phyloP scores from a whole-genome alignment of 2,113 vertebrate genomes.

The Origma solitaria region DNA sequence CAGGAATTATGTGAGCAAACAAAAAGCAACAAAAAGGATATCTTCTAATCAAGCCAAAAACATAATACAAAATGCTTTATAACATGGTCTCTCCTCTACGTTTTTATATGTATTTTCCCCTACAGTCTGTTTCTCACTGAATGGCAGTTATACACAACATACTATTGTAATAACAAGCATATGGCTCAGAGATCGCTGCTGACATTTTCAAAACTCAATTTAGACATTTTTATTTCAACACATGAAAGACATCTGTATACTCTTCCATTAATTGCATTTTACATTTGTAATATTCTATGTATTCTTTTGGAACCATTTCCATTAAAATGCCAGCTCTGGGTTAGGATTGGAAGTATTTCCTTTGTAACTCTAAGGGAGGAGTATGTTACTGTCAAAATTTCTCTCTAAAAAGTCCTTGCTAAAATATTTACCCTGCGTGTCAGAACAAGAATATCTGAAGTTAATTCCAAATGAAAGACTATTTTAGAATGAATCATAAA shows the following conservation, averaged over 20 bases:
- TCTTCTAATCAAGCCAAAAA: background rate
- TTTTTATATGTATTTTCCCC: background rate
- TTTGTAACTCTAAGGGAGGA: slow-evolving; percentile 38
- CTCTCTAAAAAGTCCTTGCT: slow-evolving; percentile 32
- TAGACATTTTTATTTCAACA: slow-evolving; percentile 56
- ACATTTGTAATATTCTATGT: slow-evolving; percentile 40
- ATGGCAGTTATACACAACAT: background rate
- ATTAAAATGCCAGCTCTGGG: background rate
- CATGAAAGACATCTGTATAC: slow-evolving; percentile 34
- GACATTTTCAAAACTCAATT: slow-evolving; percentile 40
- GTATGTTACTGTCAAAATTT: slow-evolving; percentile 38
- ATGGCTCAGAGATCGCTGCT: background rate
- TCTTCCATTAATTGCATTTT: slow-evolving; percentile 46
- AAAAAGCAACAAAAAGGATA: background rate
- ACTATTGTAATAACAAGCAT: slow-evolving; percentile 20
- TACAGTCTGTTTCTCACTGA: slow-evolving; percentile 9
- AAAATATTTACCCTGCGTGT: slow-evolving; percentile 46
- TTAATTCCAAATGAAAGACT: slow-evolving; percentile 52
- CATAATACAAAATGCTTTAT: background rate
- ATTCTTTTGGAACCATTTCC: slow-evolving; percentile 19
- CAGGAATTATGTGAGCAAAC: background rate
- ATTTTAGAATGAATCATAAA: slow-evolving; percentile 43
- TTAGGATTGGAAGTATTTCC: slow-evolving; percentile 42
- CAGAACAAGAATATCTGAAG: slow-evolving; percentile 46
- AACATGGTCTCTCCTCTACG: background rate